Conservation (phyloP, 2,113 vertebrate species). For the Bettongia penicillata region DNA sequence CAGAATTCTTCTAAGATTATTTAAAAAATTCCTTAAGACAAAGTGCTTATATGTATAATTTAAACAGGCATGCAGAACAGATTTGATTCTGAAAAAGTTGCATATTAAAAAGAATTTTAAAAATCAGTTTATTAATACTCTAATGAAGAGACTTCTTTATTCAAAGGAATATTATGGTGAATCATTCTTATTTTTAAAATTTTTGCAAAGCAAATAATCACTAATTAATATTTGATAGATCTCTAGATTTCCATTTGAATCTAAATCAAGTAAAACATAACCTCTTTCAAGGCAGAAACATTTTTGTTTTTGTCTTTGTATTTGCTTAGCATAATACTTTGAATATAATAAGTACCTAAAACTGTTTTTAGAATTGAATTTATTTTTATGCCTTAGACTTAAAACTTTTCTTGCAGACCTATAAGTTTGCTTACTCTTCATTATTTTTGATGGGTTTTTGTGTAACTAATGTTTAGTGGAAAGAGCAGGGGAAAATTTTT, state of each 20-base stretch:
- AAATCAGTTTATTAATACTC: background rate
- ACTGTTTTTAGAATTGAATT: background rate
- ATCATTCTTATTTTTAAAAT: background rate
- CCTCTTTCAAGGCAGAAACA: background rate
- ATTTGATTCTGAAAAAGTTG: background rate
- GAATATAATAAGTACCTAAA: background rate
- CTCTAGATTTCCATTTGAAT: background rate
- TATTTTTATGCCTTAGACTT: background rate
- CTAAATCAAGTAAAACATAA: constrained; percentile 4
- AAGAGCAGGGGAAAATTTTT: background rate
- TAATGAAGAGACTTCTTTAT: background rate
- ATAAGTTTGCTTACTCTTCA: background rate
- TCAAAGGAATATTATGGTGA: background rate
- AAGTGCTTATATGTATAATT: background rate
- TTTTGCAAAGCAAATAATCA: constrained; percentile 1
- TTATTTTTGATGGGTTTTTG: background rate
- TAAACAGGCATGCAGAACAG: background rate
- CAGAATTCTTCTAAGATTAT: background rate
- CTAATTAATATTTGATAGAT: constrained; percentile 13
- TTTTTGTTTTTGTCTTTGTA: background rate
- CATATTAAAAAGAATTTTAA: background rate
- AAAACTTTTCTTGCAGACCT: background rate
- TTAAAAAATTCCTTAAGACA: background rate
- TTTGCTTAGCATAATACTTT: background rate
- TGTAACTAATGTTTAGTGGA: background rate